phyloP scores from a whole-genome alignment of 1,140 invertebrate species.

The Battus philenor region DNA sequence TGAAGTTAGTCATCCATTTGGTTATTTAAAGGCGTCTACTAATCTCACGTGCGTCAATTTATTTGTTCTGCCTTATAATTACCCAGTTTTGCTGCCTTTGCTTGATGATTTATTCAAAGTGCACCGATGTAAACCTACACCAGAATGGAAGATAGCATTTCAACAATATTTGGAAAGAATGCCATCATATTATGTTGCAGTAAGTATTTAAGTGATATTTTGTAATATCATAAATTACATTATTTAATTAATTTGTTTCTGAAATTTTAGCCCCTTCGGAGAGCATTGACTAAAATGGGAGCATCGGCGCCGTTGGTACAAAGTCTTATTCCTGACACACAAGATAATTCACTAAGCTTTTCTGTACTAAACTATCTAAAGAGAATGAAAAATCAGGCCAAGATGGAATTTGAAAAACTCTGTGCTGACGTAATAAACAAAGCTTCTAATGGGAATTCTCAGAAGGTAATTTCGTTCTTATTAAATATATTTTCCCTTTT shows the following conservation, averaged over 20 bases:
- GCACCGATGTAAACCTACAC: constrained; percentile 92
- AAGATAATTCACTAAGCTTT: constrained; percentile 95
- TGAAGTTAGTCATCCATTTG: constrained; percentile 95
- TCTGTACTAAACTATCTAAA: constrained; percentile 96
- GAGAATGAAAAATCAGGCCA: constrained; percentile 96
- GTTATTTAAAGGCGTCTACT: constrained; percentile 98
- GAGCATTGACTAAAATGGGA: constrained; percentile 94
- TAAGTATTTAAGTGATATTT: constrained; percentile 69
- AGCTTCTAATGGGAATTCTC: constrained; percentile 58
- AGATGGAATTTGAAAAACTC: constrained; percentile 95
- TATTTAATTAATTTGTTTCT: background rate
- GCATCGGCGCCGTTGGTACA: constrained; percentile 86
- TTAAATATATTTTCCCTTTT: no score
- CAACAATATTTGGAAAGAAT: constrained; percentile 95
- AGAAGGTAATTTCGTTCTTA: constrained; percentile 44
- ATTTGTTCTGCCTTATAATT: constrained; percentile 99
- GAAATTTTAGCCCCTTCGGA: constrained; percentile 84
- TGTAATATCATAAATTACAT: constrained; percentile 2
- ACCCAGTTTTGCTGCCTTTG: constrained; percentile 94
- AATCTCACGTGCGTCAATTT: constrained; percentile 96
- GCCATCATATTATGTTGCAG: constrained; percentile 96
- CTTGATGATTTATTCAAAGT: constrained; percentile 95
- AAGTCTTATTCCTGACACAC: constrained; percentile 91
- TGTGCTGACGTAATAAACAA: constrained; percentile 79
- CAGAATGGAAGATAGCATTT: constrained; percentile 93